These are phyloP conservation scores for Ianthella basta DNA, from an alignment of 37 sponge, comb jelly and placozoan species.

Conservation along the genomic window DNA sequence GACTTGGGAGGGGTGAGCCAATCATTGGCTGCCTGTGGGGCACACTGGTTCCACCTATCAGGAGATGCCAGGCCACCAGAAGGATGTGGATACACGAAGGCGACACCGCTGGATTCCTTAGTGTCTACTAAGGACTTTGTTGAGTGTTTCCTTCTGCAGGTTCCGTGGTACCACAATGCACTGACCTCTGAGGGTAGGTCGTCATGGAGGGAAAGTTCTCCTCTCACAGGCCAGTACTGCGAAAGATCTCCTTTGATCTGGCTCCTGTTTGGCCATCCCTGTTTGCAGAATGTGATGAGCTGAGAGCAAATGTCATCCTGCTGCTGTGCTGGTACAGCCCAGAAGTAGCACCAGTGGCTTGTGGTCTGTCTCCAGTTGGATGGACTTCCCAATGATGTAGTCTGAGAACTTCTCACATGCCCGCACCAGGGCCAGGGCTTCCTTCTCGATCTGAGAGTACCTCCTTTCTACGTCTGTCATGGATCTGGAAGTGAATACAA, in stretches of 20 bases:
- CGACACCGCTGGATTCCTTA: too few species aligned
- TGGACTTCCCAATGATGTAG: slow-evolving; percentile 31
- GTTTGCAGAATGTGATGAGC: neutral
- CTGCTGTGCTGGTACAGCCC: neutral
- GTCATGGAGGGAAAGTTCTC: too few species aligned
- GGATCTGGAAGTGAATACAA: slow-evolving; percentile 40
- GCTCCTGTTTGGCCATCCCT: neutral
- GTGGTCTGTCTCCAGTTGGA: slow-evolving; percentile 29
- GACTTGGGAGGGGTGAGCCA: neutral
- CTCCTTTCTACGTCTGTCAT: slow-evolving; percentile 18
- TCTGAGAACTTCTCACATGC: slow-evolving; percentile 39
- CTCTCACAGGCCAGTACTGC: too few species aligned
- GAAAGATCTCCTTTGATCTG: neutral
- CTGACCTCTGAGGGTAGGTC: neutral
- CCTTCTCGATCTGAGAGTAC: slow-evolving; percentile 56
- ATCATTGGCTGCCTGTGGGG: neutral
- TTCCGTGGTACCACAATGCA: neutral
- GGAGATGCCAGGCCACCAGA: slow-evolving; percentile 24
- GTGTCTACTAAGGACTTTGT: neutral
- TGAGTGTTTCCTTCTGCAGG: neutral
- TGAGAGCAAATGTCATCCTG: neutral
- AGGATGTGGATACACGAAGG: neutral
- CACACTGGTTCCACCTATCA: neutral
- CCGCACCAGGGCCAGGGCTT: slow-evolving; percentile 35
- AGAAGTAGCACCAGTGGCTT: slow-evolving; percentile 32